Percentiles rank a stretch among this genome's conserved stretches.
Conservation (phyloP, 2,888 invertebrate species). For the Eupithecia subumbrata region DNA sequence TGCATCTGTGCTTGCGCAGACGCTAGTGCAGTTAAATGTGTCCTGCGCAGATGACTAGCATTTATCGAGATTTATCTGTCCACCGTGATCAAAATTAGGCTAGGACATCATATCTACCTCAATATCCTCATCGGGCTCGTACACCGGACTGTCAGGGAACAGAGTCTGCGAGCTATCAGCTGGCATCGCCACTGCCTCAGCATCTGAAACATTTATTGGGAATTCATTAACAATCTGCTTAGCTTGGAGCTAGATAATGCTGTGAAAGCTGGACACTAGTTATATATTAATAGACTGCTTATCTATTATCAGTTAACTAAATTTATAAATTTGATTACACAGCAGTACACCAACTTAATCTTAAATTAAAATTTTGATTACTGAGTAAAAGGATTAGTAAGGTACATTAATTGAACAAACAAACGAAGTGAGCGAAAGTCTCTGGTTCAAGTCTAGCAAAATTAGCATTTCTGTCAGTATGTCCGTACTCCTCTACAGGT, state of each 20-base stretch:
- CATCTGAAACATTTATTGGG: conserved; percentile 27
- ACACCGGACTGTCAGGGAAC: conserved; percentile 77
- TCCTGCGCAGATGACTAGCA: background rate
- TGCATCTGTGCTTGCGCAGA: background rate
- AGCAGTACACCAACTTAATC: too few relatives aligned
- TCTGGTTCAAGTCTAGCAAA: too few relatives aligned
- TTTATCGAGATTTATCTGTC: too few relatives aligned
- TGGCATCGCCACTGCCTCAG: conserved; percentile 28
- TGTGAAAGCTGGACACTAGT: too few relatives aligned
- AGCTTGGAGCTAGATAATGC: too few relatives aligned
- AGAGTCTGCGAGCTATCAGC: conserved; percentile 63
- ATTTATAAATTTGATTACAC: too few relatives aligned
- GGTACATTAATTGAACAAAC: background rate
- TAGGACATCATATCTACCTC: conserved; percentile 46
- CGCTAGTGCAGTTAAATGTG: background rate
- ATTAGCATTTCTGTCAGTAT: too few relatives aligned
- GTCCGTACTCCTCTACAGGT: too few relatives aligned
- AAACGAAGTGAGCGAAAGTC: too few relatives aligned
- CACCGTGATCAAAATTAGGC: too few relatives aligned
- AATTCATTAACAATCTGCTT: background rate
- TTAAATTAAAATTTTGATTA: background rate
- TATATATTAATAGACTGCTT: too few relatives aligned
- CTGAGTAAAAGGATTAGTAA: conserved; percentile 14
- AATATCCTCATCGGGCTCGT: conserved; percentile 72
- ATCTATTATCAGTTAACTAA: too few relatives aligned